Evolutionary conservation across 2,797 vertebrate species (phyloP).

Genomic region (Brachyalestes nurse): DNA sequence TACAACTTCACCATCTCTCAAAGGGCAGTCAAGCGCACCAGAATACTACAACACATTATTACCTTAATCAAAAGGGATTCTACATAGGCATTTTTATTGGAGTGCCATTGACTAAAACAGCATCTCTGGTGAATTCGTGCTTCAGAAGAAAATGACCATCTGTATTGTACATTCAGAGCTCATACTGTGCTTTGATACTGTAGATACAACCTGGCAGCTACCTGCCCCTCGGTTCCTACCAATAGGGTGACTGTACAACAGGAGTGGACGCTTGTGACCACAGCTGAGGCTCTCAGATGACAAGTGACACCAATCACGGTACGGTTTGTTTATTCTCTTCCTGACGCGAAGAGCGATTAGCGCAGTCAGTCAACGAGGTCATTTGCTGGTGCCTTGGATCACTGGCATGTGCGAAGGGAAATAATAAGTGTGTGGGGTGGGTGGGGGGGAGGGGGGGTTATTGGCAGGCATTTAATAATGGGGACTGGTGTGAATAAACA

Average conservation of each 20-base stretch:
- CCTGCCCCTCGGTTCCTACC: conserved; percentile 44
- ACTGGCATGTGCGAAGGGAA: conserved; percentile 47
- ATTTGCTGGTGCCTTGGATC: conserved; percentile 57
- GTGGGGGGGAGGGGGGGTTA: conserved; percentile 15
- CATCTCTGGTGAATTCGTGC: background rate
- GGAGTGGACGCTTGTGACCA: conserved; percentile 45
- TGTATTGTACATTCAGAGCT: background rate
- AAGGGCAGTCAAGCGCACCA: background rate
- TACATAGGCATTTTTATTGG: background rate
- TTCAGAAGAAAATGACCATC: conserved; percentile 27
- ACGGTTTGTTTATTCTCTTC: conserved; percentile 71
- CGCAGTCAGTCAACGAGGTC: conserved; percentile 59
- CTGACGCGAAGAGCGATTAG: conserved; percentile 70
- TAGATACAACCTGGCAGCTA: conserved; percentile 6
- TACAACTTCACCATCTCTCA: background rate
- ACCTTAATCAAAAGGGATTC: background rate
- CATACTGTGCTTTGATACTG: background rate
- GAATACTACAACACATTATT: background rate
- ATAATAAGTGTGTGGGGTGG: conserved; percentile 34
- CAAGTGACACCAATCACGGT: conserved; percentile 62
- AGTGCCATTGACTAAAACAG: background rate
- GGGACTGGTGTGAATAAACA: conserved; percentile 41
- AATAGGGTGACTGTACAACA: conserved; percentile 49
- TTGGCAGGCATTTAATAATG: conserved; percentile 41
- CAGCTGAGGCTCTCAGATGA: conserved; percentile 55